These are phyloP conservation scores for Drosophila greeni DNA, from an alignment of 2,888 invertebrate species.

Conservation along the genomic window DNA sequence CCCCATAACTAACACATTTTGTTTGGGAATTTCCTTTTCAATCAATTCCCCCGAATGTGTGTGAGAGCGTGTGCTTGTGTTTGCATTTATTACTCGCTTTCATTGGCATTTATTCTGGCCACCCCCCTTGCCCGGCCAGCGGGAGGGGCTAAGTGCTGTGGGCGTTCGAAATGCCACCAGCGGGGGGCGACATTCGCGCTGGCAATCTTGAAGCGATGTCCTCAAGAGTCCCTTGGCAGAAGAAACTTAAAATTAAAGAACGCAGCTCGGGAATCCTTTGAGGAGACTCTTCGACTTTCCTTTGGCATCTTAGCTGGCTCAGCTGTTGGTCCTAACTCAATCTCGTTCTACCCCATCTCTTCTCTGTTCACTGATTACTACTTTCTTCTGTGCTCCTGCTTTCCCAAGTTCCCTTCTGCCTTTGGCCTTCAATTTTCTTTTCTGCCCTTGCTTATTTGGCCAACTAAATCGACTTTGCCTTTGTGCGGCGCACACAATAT, in stretches of 20 bases:
- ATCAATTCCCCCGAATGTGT: conserved; percentile 27
- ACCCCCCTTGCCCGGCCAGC: conserved; percentile 12
- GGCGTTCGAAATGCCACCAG: conserved; percentile 19
- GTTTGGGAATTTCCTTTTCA: conserved; percentile 53
- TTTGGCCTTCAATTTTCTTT: conserved; percentile 55
- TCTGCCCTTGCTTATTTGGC: conserved; percentile 60
- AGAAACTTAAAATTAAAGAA: conserved; percentile 29
- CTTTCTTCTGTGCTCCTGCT: conserved; percentile 12
- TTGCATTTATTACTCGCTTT: conserved; percentile 70
- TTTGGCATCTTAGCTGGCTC: conserved; percentile 15
- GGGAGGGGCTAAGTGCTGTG: conserved; percentile 41
- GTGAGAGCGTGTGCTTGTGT: conserved; percentile 37
- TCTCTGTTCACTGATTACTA: conserved; percentile 27
- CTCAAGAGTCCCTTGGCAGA: conserved; percentile 23
- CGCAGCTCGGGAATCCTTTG: conserved; percentile 18
- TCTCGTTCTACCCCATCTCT: conserved; percentile 3
- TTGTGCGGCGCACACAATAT: conserved; percentile 58
- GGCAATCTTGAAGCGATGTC: conserved; percentile 22
- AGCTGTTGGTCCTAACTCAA: conserved; percentile 32
- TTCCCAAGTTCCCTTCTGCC: conserved; percentile 3
- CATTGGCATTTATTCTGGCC: conserved; percentile 68
- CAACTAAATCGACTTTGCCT: conserved; percentile 70
- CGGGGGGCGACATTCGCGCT: conserved; percentile 17
- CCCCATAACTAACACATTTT: conserved; percentile 60
- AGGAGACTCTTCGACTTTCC: conserved; percentile 3